Evolutionary conservation across 1,140 invertebrate genomes (phyloP).

Genomic region (Proctacanthus coquilletti): DNA sequence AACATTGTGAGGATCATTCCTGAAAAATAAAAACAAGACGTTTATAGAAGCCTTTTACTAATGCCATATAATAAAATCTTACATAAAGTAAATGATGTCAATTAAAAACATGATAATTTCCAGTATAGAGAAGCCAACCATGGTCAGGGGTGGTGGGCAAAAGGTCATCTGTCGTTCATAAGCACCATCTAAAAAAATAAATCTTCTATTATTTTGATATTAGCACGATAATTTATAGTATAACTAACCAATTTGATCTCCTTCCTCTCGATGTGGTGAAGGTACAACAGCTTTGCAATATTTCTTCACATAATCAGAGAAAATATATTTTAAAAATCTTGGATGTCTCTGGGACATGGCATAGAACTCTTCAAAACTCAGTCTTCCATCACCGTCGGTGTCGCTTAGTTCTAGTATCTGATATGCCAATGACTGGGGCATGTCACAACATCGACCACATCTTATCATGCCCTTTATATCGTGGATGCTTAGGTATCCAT

Average conservation of each 20-base stretch:
- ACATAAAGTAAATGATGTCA: conserved; percentile 37
- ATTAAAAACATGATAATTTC: conserved; percentile 54
- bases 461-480: conserved; percentile 52
- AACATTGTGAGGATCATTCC: conserved; percentile 24
- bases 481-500: conserved; percentile 52
- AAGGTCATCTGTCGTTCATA: conserved; percentile 80
- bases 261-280: conserved; percentile 33
- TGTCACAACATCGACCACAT: conserved; percentile 44
- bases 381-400: conserved; percentile 49
- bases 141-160: conserved; percentile 70
- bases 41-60: conserved; percentile 7
- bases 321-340: conserved; percentile 44
- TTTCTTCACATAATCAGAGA: conserved; percentile 40
- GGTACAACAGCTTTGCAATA: conserved; percentile 37
- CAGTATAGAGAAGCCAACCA: conserved; percentile 59
- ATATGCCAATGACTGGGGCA: conserved; percentile 52
- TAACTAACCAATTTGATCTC: conserved; percentile 30
- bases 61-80: conserved; percentile 9
- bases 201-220: conserved; percentile 1
- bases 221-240: conserved; percentile 5
- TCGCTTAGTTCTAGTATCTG: conserved; percentile 57
- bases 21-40: conserved; percentile 10
- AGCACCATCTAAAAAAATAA: conserved; percentile 40
- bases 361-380: conserved; percentile 67
- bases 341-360: conserved; percentile 50